A percentile compares a stretch with the other conserved stretches of the same genome.
Conservation (phyloP, 2,797 vertebrate species). For the Sebastes hubbsi region DNA sequence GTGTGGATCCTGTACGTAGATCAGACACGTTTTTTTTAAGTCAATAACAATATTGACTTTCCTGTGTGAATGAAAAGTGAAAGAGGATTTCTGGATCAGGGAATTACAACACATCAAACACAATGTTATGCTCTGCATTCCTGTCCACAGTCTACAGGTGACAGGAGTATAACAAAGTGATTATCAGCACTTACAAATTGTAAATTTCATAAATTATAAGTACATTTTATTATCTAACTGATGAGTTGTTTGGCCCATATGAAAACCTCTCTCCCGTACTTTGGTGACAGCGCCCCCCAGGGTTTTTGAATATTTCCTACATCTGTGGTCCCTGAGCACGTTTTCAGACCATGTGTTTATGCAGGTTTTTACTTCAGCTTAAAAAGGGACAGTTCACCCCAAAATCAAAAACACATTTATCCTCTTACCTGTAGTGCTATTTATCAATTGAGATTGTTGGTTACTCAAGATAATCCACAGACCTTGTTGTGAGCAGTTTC, state of each 20-base stretch:
- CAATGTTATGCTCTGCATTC: not conserved
- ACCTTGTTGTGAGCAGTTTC: not conserved
- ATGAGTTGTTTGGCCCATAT: not conserved
- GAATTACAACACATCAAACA: not conserved
- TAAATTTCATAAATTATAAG: not conserved
- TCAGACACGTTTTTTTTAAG: not conserved
- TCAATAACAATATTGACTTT: not conserved
- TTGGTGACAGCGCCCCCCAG: conserved; percentile 27
- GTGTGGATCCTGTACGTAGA: conserved; percentile 96
- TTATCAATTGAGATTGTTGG: not conserved
- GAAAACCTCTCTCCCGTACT: not conserved
- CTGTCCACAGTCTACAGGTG: not conserved
- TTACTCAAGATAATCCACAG: not conserved
- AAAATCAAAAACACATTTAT: not conserved
- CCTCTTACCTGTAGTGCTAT: not conserved
- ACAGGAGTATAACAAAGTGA: not conserved
- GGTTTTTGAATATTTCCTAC: conserved; percentile 7
- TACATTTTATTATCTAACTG: not conserved
- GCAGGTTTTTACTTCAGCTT: not conserved
- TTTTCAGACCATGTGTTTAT: not conserved
- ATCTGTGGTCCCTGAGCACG: not conserved
- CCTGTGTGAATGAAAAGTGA: not conserved
- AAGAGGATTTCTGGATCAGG: not conserved
- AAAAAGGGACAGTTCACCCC: not conserved
- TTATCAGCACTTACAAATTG: not conserved